phyloP scores from a whole-genome alignment of 2,797 vertebrate genomes.

The Gymnodraco acuticeps region DNA sequence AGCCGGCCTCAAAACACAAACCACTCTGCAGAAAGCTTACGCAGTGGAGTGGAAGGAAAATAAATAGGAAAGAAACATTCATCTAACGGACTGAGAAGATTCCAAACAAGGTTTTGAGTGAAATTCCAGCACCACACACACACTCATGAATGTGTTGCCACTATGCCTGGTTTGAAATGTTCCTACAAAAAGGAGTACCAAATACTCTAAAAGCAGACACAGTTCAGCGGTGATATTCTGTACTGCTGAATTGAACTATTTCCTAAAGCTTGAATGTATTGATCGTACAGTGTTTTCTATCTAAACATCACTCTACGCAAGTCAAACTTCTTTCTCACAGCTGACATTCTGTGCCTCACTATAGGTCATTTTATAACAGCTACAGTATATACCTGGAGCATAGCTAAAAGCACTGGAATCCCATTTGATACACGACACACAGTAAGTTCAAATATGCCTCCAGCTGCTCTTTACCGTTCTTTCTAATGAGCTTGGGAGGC shows the following conservation, averaged over 20 bases:
- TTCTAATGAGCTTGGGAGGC: slow-evolving; percentile 2
- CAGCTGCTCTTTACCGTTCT: not conserved
- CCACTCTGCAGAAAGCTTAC: slow-evolving; percentile 49
- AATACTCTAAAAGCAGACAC: slow-evolving; percentile 11
- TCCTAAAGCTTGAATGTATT: not conserved
- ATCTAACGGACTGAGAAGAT: slow-evolving; percentile 27
- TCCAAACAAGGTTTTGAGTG: slow-evolving; percentile 36
- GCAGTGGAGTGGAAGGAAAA: slow-evolving; percentile 53
- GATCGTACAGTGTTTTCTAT: no score
- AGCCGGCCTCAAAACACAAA: slow-evolving; percentile 66
- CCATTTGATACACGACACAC: slow-evolving; percentile 3
- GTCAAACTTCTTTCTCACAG: not conserved
- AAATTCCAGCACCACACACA: slow-evolving; percentile 2
- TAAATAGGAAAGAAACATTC: slow-evolving; percentile 51
- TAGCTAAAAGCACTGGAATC: slow-evolving; percentile 6
- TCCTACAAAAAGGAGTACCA: slow-evolving; percentile 17
- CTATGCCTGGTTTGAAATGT: slow-evolving; percentile 9
- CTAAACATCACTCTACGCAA: not conserved
- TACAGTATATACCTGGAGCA: not conserved
- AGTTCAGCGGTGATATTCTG: slow-evolving; percentile 6
- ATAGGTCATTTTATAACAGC: not conserved
- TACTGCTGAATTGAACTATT: slow-evolving; percentile 7
- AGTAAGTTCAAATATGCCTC: slow-evolving; percentile 9
- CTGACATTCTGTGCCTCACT: not conserved
- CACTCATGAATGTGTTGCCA: slow-evolving; percentile 11